These are phyloP conservation scores for Trichogramma pretiosum DNA, from an alignment of 1,140 invertebrate genomes.

Conservation along the genomic window DNA sequence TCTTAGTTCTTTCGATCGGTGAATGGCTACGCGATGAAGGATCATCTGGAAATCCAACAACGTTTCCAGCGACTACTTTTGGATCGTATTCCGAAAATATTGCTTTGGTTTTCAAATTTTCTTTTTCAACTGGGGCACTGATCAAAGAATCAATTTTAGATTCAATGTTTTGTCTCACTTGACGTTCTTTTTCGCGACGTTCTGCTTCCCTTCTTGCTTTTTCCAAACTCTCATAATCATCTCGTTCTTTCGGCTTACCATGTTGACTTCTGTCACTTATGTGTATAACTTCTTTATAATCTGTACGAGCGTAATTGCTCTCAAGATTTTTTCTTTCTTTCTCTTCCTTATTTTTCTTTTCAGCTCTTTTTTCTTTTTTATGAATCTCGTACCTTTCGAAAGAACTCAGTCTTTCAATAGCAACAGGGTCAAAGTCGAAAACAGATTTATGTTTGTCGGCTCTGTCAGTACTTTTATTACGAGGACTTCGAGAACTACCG, in stretches of 20 bases:
- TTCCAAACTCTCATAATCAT: conserved; percentile 40
- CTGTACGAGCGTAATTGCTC: background rate
- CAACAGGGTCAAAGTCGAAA: conserved; percentile 37
- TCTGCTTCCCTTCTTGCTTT: conserved; percentile 38
- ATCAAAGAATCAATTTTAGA: conserved; percentile 31
- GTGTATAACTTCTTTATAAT: conserved; percentile 12
- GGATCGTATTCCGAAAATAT: conserved; percentile 44
- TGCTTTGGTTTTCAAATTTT: conserved; percentile 28
- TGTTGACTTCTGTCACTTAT: conserved; percentile 24
- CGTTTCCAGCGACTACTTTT: conserved; percentile 40
- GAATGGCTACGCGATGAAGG: conserved; percentile 45
- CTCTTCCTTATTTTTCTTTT: conserved; percentile 1
- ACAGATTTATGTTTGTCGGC: conserved; percentile 31
- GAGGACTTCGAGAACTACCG: conserved; percentile 18
- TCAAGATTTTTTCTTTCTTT: background rate
- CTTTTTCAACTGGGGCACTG: conserved; percentile 26
- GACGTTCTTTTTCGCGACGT: conserved; percentile 33
- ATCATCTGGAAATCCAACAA: conserved; percentile 41
- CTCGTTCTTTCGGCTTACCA: conserved; percentile 34
- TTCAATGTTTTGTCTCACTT: conserved; percentile 31
- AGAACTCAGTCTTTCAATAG: conserved; percentile 30
- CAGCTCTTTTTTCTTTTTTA: conserved; percentile 16
- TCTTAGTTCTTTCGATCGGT: conserved; percentile 73
- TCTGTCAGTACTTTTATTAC: conserved; percentile 35
- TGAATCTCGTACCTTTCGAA: conserved; percentile 18